phyloP scores from a whole-genome alignment of 1,140 invertebrate species.

The Octopus sinensis region DNA sequence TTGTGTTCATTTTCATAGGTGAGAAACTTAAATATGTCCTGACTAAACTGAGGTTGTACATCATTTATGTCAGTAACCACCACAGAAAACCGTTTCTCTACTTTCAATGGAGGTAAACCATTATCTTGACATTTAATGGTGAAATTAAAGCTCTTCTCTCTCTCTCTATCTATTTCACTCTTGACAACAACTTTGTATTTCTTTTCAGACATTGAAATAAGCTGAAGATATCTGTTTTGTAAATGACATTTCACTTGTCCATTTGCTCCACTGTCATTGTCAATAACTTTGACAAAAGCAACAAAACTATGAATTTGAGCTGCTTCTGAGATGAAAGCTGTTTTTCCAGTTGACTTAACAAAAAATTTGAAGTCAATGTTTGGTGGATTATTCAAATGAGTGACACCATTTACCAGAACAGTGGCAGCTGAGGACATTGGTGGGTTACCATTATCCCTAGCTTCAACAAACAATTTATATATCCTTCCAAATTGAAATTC shows the following conservation, averaged over 20 bases:
- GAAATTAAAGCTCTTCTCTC: slow-evolving; percentile 30
- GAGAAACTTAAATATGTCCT: slow-evolving; percentile 59
- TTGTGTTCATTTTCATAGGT: slow-evolving; percentile 87
- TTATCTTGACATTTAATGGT: slow-evolving; percentile 37
- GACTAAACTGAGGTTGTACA: slow-evolving; percentile 54
- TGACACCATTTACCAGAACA: slow-evolving; percentile 89
- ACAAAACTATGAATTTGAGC: slow-evolving; percentile 43
- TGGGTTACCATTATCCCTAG: slow-evolving; percentile 40
- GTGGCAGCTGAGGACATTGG: slow-evolving; percentile 85
- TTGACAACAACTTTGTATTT: slow-evolving; percentile 41
- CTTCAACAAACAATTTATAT: slow-evolving; percentile 41
- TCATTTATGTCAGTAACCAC: slow-evolving; percentile 47
- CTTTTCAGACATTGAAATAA: slow-evolving; percentile 16
- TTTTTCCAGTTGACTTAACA: slow-evolving; percentile 32
- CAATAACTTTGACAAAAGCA: slow-evolving; percentile 47
- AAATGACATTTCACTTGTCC: slow-evolving; percentile 42
- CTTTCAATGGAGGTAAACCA: slow-evolving; percentile 29
- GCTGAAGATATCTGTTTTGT: slow-evolving; percentile 37
- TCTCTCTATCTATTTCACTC: slow-evolving; percentile 34
- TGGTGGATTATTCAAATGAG: slow-evolving; percentile 93
- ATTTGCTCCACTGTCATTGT: slow-evolving; percentile 46
- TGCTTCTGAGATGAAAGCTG: slow-evolving; percentile 36
- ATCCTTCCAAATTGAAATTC: slow-evolving; percentile 41
- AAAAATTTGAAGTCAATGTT: slow-evolving; percentile 56
- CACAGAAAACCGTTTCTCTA: slow-evolving; percentile 29